phyloP scores from a whole-genome alignment of 2,797 vertebrate species.

The Bufotes viridis region DNA sequence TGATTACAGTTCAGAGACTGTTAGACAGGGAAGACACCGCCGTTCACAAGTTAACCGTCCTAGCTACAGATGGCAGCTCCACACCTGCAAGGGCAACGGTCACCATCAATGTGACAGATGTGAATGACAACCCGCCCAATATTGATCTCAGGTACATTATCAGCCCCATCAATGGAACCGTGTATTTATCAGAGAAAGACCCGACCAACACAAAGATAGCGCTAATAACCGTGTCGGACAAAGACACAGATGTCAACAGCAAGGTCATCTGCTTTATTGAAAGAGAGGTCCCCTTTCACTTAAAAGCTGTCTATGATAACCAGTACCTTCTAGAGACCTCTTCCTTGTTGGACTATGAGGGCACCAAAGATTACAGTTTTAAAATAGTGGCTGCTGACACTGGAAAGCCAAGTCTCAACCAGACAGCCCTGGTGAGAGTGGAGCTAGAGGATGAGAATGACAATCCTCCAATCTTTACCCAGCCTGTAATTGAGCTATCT shows the following conservation, averaged over 20 bases:
- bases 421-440: conserved; percentile 95
- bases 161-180: conserved; percentile 97
- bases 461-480: conserved; percentile 97
- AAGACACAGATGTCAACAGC: conserved; percentile 98
- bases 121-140: conserved; percentile 98
- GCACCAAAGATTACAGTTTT: conserved; percentile 99
- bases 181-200: conserved; percentile 98
- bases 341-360: conserved; percentile 95
- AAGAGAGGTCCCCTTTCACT: conserved; percentile 97
- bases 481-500: conserved; percentile 97
- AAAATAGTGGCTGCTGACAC: conserved; percentile 98
- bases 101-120: conserved; percentile 97
- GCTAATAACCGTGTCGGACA: conserved; percentile 98
- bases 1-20: conserved; percentile 94
- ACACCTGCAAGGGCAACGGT: conserved; percentile 93
- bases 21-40: conserved; percentile 96
- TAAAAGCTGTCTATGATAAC: conserved; percentile 99
- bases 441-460: conserved; percentile 98
- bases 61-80: conserved; percentile 98
- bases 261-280: conserved; percentile 99
- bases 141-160: conserved; percentile 99
- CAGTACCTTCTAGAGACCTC: conserved; percentile 98
- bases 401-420: conserved; percentile 97
- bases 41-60: conserved; percentile 94
- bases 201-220: conserved; percentile 99